phyloP scores from a whole-genome alignment of 2,888 invertebrate genomes.

The Cryptops parisi region DNA sequence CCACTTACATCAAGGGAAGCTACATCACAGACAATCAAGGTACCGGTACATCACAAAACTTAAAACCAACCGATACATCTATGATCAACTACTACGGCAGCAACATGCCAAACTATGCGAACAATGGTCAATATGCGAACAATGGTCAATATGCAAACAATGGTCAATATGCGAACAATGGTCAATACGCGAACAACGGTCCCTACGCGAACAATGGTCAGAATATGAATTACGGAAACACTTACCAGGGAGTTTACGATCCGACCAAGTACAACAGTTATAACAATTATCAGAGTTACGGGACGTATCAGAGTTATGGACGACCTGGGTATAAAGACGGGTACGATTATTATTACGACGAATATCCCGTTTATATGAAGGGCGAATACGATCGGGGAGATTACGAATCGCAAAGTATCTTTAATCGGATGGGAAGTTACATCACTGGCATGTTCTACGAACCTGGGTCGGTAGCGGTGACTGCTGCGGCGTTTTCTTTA shows the following conservation, averaged over 20 bases:
- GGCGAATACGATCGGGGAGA: background rate
- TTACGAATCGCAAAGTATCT: background rate
- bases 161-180: background rate
- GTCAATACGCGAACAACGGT: background rate
- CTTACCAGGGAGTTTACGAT: background rate
- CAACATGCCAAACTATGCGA: background rate
- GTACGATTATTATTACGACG: background rate
- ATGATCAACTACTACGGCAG: background rate
- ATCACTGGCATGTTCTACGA: conserved; percentile 6
- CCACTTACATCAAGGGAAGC: background rate
- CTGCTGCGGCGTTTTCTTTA: conserved; percentile 9
- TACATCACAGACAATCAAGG: background rate
- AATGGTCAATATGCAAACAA: background rate
- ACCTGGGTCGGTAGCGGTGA: conserved; percentile 9
- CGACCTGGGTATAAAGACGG: too few species aligned
- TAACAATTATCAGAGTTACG: too few species aligned
- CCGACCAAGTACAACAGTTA: background rate
- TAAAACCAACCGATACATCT: background rate
- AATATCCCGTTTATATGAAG: background rate
- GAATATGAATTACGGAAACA: background rate
- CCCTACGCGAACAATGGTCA: background rate
- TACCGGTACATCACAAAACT: background rate
- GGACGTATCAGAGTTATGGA: too few species aligned
- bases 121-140: background rate
- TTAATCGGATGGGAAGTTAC: conserved; percentile 6